A percentile compares a stretch with the other conserved stretches of the same genome.
Evolutionary conservation across 2,888 invertebrate genomes (phyloP).

Genomic region (Cosmorhoe ocellata): DNA sequence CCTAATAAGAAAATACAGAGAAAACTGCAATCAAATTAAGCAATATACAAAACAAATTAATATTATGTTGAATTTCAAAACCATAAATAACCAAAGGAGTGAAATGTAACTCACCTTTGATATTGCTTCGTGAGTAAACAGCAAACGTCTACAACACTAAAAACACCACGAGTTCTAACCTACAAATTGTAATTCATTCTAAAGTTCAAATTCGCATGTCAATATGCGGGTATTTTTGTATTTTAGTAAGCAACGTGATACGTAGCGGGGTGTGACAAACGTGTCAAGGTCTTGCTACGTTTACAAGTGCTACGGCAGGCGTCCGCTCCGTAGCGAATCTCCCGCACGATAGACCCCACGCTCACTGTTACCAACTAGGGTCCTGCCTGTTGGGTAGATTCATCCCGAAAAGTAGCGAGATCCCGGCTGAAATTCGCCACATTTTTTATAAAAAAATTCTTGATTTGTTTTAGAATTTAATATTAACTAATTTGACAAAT

Average conservation of each 20-base stretch:
- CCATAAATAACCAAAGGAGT: constrained; percentile 12
- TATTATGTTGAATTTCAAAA: constrained; percentile 19
- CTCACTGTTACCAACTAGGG: constrained; percentile 17
- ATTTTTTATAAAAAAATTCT: background rate
- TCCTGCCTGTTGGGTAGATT: constrained; percentile 13
- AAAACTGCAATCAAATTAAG: background rate
- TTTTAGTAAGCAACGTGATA: constrained; percentile 28
- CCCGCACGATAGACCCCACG: constrained; percentile 68
- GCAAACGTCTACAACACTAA: constrained; percentile 49
- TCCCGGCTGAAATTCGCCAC: constrained; percentile 9
- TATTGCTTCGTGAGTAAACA: constrained; percentile 46
- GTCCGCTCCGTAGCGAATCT: constrained; percentile 74
- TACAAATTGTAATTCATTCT: constrained; percentile 18
- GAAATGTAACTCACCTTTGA: constrained; percentile 48
- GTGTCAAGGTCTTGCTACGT: constrained; percentile 66
- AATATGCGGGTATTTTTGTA: constrained; percentile 21
- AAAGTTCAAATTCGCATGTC: constrained; percentile 11
- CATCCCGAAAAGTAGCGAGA: constrained; percentile 14
- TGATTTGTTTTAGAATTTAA: too few relatives aligned
- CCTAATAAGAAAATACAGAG: background rate
- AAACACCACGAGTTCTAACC: constrained; percentile 38
- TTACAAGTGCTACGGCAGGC: constrained; percentile 59
- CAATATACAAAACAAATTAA: constrained; percentile 5
- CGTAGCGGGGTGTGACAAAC: constrained; percentile 63
- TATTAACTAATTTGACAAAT: too few relatives aligned